phyloP scores from a whole-genome alignment of 2,113 vertebrate genomes.

The Ailurus styani region DNA sequence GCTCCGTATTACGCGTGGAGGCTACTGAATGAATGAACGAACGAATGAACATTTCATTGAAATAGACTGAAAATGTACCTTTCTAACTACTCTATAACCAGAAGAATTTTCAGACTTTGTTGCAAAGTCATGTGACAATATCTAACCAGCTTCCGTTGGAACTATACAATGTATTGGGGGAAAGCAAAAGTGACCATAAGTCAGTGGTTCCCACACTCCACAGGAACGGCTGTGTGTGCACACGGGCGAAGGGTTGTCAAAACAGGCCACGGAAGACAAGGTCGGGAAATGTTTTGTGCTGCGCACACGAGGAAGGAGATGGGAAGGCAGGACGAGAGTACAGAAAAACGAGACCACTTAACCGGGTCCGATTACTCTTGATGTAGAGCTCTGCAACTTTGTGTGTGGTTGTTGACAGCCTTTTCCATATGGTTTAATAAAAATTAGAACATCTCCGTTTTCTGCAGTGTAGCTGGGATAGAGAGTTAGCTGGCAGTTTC shows the following conservation, averaged over 20 bases:
- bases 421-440: conserved; percentile 42
- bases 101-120: background rate
- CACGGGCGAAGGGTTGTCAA: background rate
- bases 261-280: background rate
- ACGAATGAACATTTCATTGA: background rate
- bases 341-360: background rate
- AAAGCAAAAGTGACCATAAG: background rate
- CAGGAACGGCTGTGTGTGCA: fast-evolving
- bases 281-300: background rate
- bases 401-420: background rate
- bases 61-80: background rate
- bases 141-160: background rate
- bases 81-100: background rate
- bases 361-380: background rate
- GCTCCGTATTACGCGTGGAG: background rate
- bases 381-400: background rate
- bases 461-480: background rate
- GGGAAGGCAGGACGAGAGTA: background rate
- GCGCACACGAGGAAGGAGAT: fast-evolving
- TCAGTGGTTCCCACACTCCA: background rate
- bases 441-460: background rate
- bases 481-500: conserved; percentile 24
- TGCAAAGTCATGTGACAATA: background rate
- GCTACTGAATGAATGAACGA: background rate
- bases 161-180: background rate